Percentiles rank a stretch among this genome's conserved stretches.
phyloP scores from a whole-genome alignment of 2,888 invertebrate genomes.

The Tribolium freemani region DNA sequence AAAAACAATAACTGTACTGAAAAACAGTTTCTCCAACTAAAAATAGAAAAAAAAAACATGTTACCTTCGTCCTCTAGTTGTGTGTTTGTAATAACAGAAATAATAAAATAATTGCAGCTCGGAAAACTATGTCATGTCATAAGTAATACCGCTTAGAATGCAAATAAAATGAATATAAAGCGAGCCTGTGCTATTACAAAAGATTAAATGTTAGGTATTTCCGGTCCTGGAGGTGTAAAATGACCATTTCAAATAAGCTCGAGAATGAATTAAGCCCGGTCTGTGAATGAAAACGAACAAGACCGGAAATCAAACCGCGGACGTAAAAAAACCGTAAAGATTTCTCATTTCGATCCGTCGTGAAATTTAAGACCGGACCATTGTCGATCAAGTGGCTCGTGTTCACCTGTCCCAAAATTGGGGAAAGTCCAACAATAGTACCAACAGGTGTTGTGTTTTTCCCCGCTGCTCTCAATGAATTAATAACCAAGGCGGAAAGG shows the following conservation, averaged over 20 bases:
- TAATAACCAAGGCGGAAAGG: not conserved
- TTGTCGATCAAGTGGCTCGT: slow-evolving; percentile 9
- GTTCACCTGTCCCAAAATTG: slow-evolving; percentile 20
- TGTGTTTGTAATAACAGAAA: no score
- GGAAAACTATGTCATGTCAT: no score
- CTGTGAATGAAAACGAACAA: slow-evolving; percentile 15
- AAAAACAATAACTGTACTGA: no score
- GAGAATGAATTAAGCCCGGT: not conserved
- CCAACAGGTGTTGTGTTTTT: not conserved
- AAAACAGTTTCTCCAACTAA: no score
- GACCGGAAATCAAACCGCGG: slow-evolving; percentile 18
- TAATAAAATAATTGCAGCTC: no score
- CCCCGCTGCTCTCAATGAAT: not conserved
- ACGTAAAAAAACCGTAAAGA: slow-evolving; percentile 10
- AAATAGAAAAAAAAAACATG: no score
- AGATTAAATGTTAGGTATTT: slow-evolving; percentile 5
- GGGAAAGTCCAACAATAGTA: slow-evolving; percentile 1
- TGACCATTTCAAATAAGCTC: not conserved
- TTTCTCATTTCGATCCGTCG: slow-evolving; percentile 12
- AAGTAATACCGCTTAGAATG: not conserved
- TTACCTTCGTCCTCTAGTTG: no score
- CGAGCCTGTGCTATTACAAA: not conserved
- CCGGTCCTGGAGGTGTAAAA: slow-evolving; percentile 1
- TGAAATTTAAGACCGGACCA: not conserved
- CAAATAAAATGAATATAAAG: not conserved